Conservation (phyloP, 2,888 invertebrate species). For the Conomelus anceps region DNA sequence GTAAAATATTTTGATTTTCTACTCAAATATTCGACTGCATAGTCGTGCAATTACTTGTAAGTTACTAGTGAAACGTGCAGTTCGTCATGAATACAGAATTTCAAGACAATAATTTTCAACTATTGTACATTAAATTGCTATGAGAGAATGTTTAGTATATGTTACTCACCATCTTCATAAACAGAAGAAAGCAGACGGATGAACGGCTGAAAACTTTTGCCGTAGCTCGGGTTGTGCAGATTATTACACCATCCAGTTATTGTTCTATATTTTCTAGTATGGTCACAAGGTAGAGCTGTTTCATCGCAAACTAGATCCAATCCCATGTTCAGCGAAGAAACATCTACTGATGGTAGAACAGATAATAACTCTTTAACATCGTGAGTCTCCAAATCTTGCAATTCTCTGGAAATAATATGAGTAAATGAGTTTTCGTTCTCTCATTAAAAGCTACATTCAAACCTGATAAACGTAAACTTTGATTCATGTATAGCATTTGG, state of each 20-base stretch:
- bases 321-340: slow-evolving; percentile 33
- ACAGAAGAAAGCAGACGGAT: slow-evolving; percentile 42
- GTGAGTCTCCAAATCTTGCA: slow-evolving; percentile 40
- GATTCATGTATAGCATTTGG: background rate
- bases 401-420: slow-evolving; percentile 32
- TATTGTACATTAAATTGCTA: too few relatives aligned
- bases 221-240: slow-evolving; percentile 42
- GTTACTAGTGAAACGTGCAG: too few relatives aligned
- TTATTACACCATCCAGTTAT: slow-evolving; percentile 48
- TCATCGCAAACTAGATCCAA: slow-evolving; percentile 40
- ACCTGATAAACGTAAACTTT: too few relatives aligned
- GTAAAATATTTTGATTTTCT: too few relatives aligned
- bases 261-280: slow-evolving; percentile 43
- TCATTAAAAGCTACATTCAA: too few relatives aligned
- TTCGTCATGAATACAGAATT: too few relatives aligned
- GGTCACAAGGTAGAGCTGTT: slow-evolving; percentile 46
- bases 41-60: too few relatives aligned
- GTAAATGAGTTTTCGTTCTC: too few relatives aligned
- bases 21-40: too few relatives aligned
- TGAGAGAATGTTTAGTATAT: too few relatives aligned
- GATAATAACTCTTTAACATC: slow-evolving; percentile 42
- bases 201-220: slow-evolving; percentile 43
- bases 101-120: too few relatives aligned
- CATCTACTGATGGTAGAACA: slow-evolving; percentile 43
- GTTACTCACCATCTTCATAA: slow-evolving; percentile 42